Evolutionary conservation across 2,113 vertebrate genomes (phyloP), one percentile per base, ranked within the genome.

Genomic region (Gymnarchus niloticus): DNA sequence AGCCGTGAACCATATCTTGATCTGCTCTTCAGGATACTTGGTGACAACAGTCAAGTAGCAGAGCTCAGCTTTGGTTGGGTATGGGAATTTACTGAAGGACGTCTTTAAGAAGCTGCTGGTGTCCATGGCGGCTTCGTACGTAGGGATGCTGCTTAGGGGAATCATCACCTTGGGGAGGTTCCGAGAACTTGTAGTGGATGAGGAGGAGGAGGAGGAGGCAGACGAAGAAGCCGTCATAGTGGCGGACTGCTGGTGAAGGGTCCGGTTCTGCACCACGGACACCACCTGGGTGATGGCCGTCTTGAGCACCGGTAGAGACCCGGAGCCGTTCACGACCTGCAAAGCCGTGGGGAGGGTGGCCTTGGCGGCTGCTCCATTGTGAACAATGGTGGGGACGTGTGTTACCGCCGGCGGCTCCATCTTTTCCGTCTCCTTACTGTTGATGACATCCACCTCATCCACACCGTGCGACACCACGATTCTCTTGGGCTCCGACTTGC

Each of bases 1-100:
- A 2, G 98, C 98, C 0, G 98, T 99, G 92, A 99, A 99, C 98
- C 98, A 99, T 92, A 99, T 99, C 93, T 99, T 99, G 89, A 99
- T 97, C 93, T 99, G 98, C 87, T 99, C 98, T 88, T 99, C 98
- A 0, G 97, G 97, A 82, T 98, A 99, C 91, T 98, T 98, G 33
- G 98, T 99, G 90, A 99, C 98, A 83, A 99, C 98, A 0, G 98
- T 99, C 92, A 99, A 90, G 88, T 99, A 99, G 94, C 98, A 99
- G 85, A 99, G 96, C 90, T 99, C 98, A 0, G 98, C 98, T 92
- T 99, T 99, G 21, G 97, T 98, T 2, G 98, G 98, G 89, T 99
- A 99, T 0, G 98, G 97, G 86, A 99, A 99, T 90, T 99, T 99
- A 89, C 96, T 97, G 92, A 99, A 99, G 83, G 97, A 98, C 86